Conservation (phyloP, 2,797 vertebrate genomes). For the Balearica regulorum region DNA sequence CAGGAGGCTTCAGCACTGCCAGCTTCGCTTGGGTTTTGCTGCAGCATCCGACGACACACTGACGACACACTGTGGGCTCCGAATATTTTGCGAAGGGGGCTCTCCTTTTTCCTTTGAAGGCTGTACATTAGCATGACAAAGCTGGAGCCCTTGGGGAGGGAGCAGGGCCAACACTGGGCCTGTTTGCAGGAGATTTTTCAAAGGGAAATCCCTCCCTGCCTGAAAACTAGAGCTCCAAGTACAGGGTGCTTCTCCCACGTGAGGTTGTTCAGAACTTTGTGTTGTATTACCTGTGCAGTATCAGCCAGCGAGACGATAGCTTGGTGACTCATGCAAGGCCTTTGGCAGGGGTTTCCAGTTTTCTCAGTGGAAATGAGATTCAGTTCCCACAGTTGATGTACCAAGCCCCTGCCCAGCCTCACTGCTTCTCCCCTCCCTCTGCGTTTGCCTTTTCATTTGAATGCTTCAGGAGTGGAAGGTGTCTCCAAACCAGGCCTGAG, state of each 20-base stretch:
- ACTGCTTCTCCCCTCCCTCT: background rate
- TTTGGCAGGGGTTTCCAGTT: background rate
- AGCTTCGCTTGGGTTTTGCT: background rate
- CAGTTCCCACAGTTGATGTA: background rate
- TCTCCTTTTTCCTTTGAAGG: background rate
- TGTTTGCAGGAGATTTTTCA: background rate
- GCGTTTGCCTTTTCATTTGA: background rate
- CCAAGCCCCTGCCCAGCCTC: background rate
- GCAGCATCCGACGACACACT: accelerated
- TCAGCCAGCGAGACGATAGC: background rate
- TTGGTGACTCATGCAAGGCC: background rate
- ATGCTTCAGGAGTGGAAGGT: background rate
- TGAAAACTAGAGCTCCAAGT: background rate
- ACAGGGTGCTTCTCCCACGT: background rate
- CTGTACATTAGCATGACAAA: background rate
- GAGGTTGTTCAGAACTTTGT: background rate
- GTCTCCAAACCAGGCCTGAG: background rate
- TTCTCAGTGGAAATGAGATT: background rate
- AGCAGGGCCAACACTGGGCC: background rate
- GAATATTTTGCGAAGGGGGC: background rate
- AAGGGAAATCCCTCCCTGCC: background rate
- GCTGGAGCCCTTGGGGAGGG: background rate
- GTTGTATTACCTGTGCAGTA: background rate
- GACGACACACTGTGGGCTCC: accelerated
- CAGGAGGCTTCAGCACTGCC: background rate